Base-by-base conservation (phyloP, 2,888 invertebrate species). In the Helicoverpa assulta region DNA sequence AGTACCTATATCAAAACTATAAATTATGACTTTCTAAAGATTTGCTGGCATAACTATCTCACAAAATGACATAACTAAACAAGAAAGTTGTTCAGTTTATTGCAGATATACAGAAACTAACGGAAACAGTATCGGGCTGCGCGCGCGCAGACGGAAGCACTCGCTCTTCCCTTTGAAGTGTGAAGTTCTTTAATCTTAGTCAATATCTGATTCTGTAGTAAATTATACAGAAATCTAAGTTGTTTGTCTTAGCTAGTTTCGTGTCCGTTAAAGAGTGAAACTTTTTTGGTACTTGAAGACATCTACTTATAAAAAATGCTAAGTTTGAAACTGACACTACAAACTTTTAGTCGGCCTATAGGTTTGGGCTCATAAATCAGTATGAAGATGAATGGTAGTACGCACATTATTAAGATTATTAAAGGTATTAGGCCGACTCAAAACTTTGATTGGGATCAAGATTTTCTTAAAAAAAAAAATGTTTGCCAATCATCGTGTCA, bases 101-200 rank as follows among this genome's bases (percentile, higher is more conserved):
- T 7, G 63, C 68, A 60, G 67, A 69, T 62, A 76, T 54, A 58
- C 47, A 29, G 64, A 76, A 80, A 74, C 57, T 75, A 78, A 70
- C 80, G 85, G 86, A 85, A 80, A 68, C 57, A 67, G 82, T 73
- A 66, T 85, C 71, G 58, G 51, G 66, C 83, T 82, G 70, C 83
- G 66, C 58, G 0, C 0, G 51, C 63, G 73, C 54, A 57, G 55
- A 61, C 65, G 67, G 82, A 82, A 72, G 55, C 77, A 80, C 70
- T 80, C 65, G 65, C 67, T 47, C 53, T 67, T 33, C 62, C 43
- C 56, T 81, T 80, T 80, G 80, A 74, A 82, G 71, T 72, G 52
- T 58, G 33, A 66, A 73, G 68, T 70, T 68, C 80, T 81, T 81
- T 82, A 62, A 79, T 80, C 67, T 79, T 10, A 10, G 37, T 50